These are phyloP conservation scores for Etheostoma cragini DNA, from an alignment of 2,113 vertebrate genomes.

Conservation along the genomic window DNA sequence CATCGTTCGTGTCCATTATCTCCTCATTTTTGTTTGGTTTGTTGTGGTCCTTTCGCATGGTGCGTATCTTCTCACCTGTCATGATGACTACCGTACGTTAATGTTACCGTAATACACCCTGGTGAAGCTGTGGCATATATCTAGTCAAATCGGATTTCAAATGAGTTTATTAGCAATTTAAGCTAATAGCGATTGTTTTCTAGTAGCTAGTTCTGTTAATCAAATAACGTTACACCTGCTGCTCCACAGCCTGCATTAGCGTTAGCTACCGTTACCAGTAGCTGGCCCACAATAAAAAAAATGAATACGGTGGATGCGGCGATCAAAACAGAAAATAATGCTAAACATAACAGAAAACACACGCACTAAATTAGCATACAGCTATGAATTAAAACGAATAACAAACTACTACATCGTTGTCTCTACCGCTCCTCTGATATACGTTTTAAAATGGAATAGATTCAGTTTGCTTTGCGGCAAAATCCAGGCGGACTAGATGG, in stretches of 20 bases:
- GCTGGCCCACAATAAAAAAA: constrained; percentile 57
- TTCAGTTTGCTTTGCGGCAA: constrained; percentile 62
- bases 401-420: constrained; percentile 61
- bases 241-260: constrained; percentile 26
- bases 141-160: not conserved
- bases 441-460: constrained; percentile 20
- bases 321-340: constrained; percentile 60
- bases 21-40: constrained; percentile 90
- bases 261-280: constrained; percentile 30
- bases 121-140: constrained; percentile 4
- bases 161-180: not conserved
- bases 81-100: constrained; percentile 71
- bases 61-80: constrained; percentile 94
- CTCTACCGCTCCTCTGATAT: not conserved
- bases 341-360: constrained; percentile 51
- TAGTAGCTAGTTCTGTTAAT: not conserved
- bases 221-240: constrained; percentile 47
- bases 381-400: not conserved
- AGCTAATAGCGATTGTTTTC: not conserved
- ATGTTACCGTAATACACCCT: not conserved
- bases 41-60: constrained; percentile 88
- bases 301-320: constrained; percentile 69
- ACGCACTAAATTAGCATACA: constrained; percentile 36
- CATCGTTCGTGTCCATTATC: constrained; percentile 87
- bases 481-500: constrained; percentile 31